Evolutionary conservation across 64 coral and sea anemone genomes (phyloP), one percentile per base, ranked within the genome.

Genomic region (Montipora foliosa): DNA sequence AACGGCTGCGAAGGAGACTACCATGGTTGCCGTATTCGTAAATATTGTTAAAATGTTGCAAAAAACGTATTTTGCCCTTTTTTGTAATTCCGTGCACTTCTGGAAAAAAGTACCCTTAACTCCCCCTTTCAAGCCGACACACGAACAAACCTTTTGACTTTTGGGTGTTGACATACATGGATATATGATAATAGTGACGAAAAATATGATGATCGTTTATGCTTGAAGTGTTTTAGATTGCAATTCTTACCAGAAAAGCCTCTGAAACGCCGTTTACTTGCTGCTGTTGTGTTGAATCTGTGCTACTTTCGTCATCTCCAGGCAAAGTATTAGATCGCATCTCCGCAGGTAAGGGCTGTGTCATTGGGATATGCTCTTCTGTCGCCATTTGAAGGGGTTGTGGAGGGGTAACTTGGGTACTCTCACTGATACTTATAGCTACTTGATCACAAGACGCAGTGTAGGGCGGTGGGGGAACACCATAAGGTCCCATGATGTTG

Each of bases 401-500:
- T 8, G 87, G 50, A 59, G 72, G 73, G 51, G 72, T 6, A 12
- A 16, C 15, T 61, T 46, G 68, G 11, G 85, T 73, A 49, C 22
- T 83, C 11, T 4, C 49, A 16, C 44, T 75, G 9, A 47, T 12
- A 14, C 79, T 50, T 69, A 76, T 46, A 67, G 20, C 11, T 16
- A 37, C 72, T 20, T 86, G 47, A 50, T 75, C 57, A 1, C 79
- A n/a, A 2, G 52, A 57, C 5, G 14, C 48, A 45, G 59, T n/a
- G 15, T 48, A 82, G 49, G 93, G 84, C 1, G 82, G 86, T 13
- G 92, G 83, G 16, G 47, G 78, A 11, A 95, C 80, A 72, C 67
- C 93, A 17, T 83, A 89, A 20, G 93, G 75, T 48, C 89, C 89
- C 78, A 92, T 98, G 37, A 98, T 98, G 82, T 98, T 91, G 13